Evolutionary conservation across 1,140 invertebrate genomes (phyloP).

Genomic region (Drosophila nigromelanica): DNA sequence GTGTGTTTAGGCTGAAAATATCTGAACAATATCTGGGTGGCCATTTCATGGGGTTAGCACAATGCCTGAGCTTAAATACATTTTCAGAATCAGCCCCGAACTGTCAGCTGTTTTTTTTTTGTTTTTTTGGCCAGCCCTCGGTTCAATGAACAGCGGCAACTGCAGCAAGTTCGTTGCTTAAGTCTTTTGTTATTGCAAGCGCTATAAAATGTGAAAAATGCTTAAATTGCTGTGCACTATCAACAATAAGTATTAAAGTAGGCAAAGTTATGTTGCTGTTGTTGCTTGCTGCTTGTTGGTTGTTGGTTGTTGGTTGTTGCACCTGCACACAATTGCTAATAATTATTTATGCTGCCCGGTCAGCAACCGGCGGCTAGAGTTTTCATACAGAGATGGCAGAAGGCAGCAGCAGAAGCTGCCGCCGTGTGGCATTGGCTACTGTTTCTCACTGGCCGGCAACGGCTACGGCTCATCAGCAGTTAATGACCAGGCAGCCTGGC

Average conservation of each 20-base stretch:
- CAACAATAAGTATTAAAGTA: constrained; percentile 62
- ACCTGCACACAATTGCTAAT: constrained; percentile 80
- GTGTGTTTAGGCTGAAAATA: constrained; percentile 32
- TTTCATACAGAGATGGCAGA: constrained; percentile 6
- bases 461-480: constrained; percentile 53
- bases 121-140: constrained; percentile 16
- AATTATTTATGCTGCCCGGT: constrained; percentile 75
- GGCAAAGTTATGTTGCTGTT: constrained; percentile 45
- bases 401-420: constrained; percentile 41
- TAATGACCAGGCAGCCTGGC: constrained; percentile 44
- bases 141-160: constrained; percentile 11
- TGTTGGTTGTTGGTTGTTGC: constrained; percentile 51
- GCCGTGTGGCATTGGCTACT: constrained; percentile 73
- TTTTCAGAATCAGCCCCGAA: constrained; percentile 2
- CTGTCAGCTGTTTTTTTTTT: constrained; percentile 8
- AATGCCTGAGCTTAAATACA: neutral
- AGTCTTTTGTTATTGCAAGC: constrained; percentile 67
- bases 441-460: constrained; percentile 38
- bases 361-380: constrained; percentile 11
- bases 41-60: constrained; percentile 16
- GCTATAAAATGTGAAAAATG: constrained; percentile 67
- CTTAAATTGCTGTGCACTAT: constrained; percentile 70
- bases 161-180: constrained; percentile 64
- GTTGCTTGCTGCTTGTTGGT: constrained; percentile 30
- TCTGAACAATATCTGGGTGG: constrained; percentile 37